A percentile compares a stretch with the other conserved stretches of the same genome.
These are phyloP conservation scores for Gadopsis marmoratus DNA, from an alignment of 2,797 vertebrate species.

Conservation along the genomic window DNA sequence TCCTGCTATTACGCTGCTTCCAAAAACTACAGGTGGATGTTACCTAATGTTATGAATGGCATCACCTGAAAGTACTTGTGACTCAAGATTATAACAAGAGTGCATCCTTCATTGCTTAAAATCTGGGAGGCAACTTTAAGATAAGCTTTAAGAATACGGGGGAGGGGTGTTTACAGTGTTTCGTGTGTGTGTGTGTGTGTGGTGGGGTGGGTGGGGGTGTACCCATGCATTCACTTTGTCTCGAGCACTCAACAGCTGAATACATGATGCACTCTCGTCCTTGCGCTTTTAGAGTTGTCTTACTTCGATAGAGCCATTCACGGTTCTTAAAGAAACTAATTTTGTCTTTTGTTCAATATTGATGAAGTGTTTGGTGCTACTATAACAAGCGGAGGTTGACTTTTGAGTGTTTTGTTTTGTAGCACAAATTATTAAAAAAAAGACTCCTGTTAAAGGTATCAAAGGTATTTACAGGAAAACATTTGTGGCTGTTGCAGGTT, in stretches of 20 bases:
- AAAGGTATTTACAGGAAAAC: background rate
- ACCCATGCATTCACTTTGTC: background rate
- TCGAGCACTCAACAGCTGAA: conserved; percentile 10
- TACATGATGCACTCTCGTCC: background rate
- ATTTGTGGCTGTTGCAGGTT: background rate
- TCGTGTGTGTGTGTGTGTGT: no score
- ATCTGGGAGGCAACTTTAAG: background rate
- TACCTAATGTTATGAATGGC: background rate
- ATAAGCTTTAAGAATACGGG: background rate
- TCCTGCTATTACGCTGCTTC: background rate
- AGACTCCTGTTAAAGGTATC: background rate
- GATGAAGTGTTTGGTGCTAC: background rate
- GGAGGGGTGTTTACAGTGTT: no score
- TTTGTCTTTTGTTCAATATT: background rate
- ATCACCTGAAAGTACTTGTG: background rate
- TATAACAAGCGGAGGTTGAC: conserved; percentile 1
- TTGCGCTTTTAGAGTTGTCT: conserved; percentile 4
- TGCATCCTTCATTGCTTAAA: background rate
- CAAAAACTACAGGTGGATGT: background rate
- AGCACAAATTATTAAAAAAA: background rate
- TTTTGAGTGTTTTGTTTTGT: conserved; percentile 4
- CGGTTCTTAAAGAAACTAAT: conserved; percentile 4
- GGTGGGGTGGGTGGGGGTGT: background rate
- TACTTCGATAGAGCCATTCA: background rate
- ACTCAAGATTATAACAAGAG: background rate